A percentile compares a stretch with the other conserved stretches of the same genome.
Conservation (phyloP, 2,113 vertebrate genomes). For the Seriola rivoliana region DNA sequence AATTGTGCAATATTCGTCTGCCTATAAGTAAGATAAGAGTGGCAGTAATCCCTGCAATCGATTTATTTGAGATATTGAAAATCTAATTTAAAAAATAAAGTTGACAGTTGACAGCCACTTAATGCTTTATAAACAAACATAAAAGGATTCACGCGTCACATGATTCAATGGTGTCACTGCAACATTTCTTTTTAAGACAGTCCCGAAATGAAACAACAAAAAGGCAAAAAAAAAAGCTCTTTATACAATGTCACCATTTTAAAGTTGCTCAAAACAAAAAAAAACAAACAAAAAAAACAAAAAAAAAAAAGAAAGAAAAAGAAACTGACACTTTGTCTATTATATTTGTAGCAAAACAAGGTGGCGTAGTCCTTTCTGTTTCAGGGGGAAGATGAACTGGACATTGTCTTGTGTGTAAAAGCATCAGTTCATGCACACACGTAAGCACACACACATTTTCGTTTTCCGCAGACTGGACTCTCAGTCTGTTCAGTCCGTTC, state of each 20-base stretch:
- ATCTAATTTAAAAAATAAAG: conserved; percentile 81
- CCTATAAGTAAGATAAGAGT: conserved; percentile 87
- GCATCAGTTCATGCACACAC: conserved; percentile 78
- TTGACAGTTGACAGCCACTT: conserved; percentile 80
- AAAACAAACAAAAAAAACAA: conserved; percentile 7
- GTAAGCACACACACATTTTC: conserved; percentile 36
- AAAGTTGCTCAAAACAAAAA: conserved; percentile 46
- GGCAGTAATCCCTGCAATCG: conserved; percentile 94
- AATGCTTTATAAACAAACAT: conserved; percentile 72
- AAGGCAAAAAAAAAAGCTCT: conserved; percentile 72
- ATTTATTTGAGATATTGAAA: conserved; percentile 84
- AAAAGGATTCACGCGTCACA: conserved; percentile 65
- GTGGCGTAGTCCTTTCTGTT: conserved; percentile 83
- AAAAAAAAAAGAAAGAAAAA: neutral
- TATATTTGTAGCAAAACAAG: conserved; percentile 76
- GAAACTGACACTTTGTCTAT: conserved; percentile 66
- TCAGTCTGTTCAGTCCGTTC: conserved; percentile 53
- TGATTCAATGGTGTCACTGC: conserved; percentile 73
- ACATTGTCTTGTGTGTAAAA: conserved; percentile 77
- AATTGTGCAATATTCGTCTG: conserved; percentile 95
- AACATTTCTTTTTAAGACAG: conserved; percentile 69
- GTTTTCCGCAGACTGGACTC: conserved; percentile 59
- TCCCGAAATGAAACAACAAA: conserved; percentile 74
- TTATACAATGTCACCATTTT: conserved; percentile 75
- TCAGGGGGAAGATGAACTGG: conserved; percentile 81